These are phyloP conservation scores for Camelus bactrianus DNA, from an alignment of 2,113 vertebrate genomes.

Conservation along the genomic window DNA sequence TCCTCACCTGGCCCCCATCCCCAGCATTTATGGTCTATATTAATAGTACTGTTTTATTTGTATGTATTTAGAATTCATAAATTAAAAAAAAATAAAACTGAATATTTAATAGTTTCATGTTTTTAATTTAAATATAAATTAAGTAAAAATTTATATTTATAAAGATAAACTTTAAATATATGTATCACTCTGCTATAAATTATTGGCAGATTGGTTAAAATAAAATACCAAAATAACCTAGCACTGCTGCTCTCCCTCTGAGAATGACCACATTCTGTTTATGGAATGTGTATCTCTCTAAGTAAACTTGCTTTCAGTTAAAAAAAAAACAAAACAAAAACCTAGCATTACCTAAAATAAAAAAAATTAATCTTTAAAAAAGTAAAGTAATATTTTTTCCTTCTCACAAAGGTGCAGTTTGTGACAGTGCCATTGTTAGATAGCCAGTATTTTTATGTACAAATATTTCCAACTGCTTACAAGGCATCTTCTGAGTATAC, in stretches of 20 bases:
- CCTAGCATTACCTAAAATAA: background rate
- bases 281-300: no score
- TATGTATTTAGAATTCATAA: constrained; percentile 25
- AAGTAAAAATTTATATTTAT: constrained; percentile 7
- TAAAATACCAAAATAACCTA: constrained; percentile 1
- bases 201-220: background rate
- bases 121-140: background rate
- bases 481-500: background rate
- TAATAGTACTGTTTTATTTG: background rate
- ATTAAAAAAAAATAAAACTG: background rate
- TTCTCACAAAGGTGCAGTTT: background rate
- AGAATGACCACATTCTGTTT: no score
- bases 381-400: background rate
- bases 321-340: no score
- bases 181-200: background rate
- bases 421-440: background rate
- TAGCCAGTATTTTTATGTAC: background rate
- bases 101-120: background rate
- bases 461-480: background rate
- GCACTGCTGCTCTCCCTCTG: no score
- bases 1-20: background rate
- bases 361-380: constrained; percentile 2
- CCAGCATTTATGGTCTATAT: background rate
- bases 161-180: background rate
- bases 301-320: no score